Base-by-base conservation (phyloP, 2,888 invertebrate genomes). In the Rhodophaea formosa region DNA sequence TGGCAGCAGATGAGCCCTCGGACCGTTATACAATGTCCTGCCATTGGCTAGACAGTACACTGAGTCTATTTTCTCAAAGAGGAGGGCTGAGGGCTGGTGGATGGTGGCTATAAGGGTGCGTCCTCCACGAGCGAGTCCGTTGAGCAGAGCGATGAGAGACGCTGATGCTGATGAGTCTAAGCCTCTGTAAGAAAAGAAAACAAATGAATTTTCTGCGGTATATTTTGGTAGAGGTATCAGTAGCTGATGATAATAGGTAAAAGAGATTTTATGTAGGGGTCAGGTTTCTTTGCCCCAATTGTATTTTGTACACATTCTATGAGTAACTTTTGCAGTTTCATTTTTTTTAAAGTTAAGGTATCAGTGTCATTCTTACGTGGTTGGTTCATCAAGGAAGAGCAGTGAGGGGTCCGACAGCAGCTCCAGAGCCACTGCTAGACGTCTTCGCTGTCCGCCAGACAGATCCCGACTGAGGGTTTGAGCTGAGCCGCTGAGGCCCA, bases 41-140 rank as follows among this genome's bases (percentile, higher is more conserved):
- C 98, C 98, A 45, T 92, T 93, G 0, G 97, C 94, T 14, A 98
- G 89, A 56, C 97, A 95, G 81, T 97, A 98, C 6, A 98, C 91
- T 68, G 96, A 93, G 80, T 98, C 97, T 71, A 98, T 97, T 93
- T 97, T 97, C 85, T 98, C 97, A 77, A 98, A 97, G 53, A 98
- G 92, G 65, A 97, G 92, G 0, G 98, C 98, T 64, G 97, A 97
- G 0, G 98, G 98, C 80, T 98, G 98, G 81, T 98, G 98, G 64
- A 98, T 97, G 16, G 98, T 98, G 66, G 98, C 98, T 53, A 98
- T 93, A 6, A 98, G 93, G 0, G 98, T 98, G 52, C 98, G 93
- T 0, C 97, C 97, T 65, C 96, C 97, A 52, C 94, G 92, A 0
- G 98, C 97, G 55, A 98, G 88, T 61, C 93, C 93, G 81, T 96